Conservation (phyloP, 1,140 invertebrate species). For the Macrotrachela quadricornifera region DNA sequence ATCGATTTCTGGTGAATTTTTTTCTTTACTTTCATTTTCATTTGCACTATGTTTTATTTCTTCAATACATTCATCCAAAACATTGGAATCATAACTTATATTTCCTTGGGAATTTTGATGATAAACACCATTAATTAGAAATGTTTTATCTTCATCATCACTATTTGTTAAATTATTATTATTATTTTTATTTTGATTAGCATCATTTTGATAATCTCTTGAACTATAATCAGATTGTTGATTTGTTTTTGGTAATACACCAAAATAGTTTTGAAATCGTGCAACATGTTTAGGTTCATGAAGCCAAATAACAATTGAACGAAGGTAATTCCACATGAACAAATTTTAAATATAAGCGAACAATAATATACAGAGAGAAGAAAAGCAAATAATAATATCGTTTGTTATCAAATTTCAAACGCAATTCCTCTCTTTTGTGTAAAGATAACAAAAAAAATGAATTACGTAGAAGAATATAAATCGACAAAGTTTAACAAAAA, state of each 20-base stretch:
- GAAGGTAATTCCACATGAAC: too few relatives aligned
- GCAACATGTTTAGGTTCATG: constrained; percentile 4
- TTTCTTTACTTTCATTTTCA: background rate
- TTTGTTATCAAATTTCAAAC: too few relatives aligned
- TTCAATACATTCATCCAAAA: background rate
- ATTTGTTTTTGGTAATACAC: background rate
- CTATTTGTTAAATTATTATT: background rate
- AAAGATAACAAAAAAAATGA: too few relatives aligned
- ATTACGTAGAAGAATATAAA: too few relatives aligned
- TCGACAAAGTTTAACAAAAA: too few relatives aligned
- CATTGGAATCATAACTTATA: background rate
- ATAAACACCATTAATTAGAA: background rate
- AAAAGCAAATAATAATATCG: too few relatives aligned
- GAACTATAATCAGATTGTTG: background rate
- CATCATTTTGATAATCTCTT: background rate
- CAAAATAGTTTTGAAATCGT: constrained; percentile 6
- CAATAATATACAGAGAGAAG: too few relatives aligned
- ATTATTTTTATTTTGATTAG: background rate
- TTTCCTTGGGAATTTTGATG: background rate
- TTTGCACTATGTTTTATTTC: background rate
- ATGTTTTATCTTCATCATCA: background rate
- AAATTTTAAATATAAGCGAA: too few relatives aligned
- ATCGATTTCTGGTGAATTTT: background rate
- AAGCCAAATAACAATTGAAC: too few relatives aligned
- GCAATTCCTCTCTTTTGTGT: too few relatives aligned